A percentile compares a stretch with the other conserved stretches of the same genome.
Conservation (phyloP, 2,797 vertebrate species). For the Sebastes cheni region DNA sequence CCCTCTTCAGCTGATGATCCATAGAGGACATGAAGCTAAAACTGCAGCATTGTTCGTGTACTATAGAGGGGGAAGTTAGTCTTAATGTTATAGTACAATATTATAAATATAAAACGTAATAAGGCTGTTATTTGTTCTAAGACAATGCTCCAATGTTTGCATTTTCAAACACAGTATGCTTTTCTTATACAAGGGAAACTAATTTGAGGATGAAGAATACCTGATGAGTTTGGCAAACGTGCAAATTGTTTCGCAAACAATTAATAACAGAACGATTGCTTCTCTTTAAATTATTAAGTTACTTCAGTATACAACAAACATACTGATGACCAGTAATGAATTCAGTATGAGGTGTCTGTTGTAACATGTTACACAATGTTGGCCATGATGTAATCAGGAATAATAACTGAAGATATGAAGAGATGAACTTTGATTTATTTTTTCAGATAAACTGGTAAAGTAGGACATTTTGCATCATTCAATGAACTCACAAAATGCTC, state of each 20-base stretch:
- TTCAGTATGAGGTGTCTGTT: background rate
- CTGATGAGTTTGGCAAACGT: background rate
- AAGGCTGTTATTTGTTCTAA: background rate
- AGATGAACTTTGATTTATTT: background rate
- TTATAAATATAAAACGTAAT: background rate
- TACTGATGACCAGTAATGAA: background rate
- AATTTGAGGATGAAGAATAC: background rate
- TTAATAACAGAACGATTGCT: background rate
- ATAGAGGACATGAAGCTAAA: background rate
- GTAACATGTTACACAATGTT: background rate
- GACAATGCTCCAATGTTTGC: background rate
- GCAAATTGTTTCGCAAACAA: background rate
- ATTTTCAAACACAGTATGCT: background rate
- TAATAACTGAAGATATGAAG: slow-evolving; percentile 1
- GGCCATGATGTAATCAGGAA: slow-evolving; percentile 1
- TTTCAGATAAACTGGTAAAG: slow-evolving; percentile 3
- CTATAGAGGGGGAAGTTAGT: background rate
- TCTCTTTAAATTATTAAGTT: background rate
- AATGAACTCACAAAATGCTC: slow-evolving; percentile 7
- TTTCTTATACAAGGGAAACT: background rate
- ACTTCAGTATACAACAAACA: background rate
- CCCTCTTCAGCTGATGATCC: background rate
- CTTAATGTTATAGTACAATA: background rate
- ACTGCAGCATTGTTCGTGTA: background rate
- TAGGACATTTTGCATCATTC: slow-evolving; percentile 7